These are phyloP conservation scores for Petroica traversi DNA, from an alignment of 2,113 vertebrate genomes.

Conservation along the genomic window DNA sequence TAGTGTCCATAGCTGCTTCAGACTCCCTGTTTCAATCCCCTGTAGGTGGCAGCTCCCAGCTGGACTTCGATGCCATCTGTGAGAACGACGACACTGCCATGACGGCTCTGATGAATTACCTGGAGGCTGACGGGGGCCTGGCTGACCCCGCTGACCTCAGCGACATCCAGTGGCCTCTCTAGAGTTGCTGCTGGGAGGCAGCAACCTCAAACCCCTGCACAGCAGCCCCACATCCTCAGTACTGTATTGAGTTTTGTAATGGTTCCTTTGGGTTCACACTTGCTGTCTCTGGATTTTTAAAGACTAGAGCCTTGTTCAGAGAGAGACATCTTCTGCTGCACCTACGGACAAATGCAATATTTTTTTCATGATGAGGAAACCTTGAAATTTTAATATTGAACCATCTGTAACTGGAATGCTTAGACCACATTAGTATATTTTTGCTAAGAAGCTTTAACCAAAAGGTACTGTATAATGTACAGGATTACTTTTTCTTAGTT, in stretches of 20 bases:
- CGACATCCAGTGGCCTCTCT: constrained; percentile 89
- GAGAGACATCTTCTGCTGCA: constrained; percentile 22
- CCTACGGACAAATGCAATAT: constrained; percentile 38
- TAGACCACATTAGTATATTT: constrained; percentile 51
- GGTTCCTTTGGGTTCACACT: constrained; percentile 5
- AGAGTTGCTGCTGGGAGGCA: constrained; percentile 1
- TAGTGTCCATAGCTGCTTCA: background rate
- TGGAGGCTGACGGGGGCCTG: constrained; percentile 88
- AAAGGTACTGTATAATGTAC: constrained; percentile 41
- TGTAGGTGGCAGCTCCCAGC: constrained; percentile 79
- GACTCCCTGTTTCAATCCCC: background rate
- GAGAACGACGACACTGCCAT: constrained; percentile 86
- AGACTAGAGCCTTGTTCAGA: constrained; percentile 43
- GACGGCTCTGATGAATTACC: constrained; percentile 90
- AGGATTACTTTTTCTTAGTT: constrained; percentile 39
- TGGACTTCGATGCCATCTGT: constrained; percentile 86
- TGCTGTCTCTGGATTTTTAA: constrained; percentile 27
- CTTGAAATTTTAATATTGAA: constrained; percentile 37
- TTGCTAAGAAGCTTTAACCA: constrained; percentile 63
- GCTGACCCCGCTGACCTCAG: constrained; percentile 83
- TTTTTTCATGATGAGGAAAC: constrained; percentile 23
- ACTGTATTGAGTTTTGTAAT: constrained; percentile 47
- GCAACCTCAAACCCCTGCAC: too few relatives aligned
- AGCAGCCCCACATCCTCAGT: constrained; percentile 41
- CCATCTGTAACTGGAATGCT: constrained; percentile 25